Evolutionary conservation across 1,140 invertebrate species (phyloP).

Genomic region (Ridgeia piscesae): DNA sequence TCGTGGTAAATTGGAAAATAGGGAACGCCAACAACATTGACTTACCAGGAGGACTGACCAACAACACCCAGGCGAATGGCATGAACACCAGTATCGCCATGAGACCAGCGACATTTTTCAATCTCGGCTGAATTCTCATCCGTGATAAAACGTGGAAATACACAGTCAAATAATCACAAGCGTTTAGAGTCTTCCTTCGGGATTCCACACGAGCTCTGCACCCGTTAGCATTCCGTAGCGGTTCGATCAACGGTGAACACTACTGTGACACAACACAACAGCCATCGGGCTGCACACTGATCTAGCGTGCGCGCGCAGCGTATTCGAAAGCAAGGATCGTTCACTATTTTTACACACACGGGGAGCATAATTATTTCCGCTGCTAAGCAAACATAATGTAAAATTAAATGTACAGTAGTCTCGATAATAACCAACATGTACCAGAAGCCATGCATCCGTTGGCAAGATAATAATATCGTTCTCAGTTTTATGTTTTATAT

Average conservation of each 20-base stretch:
- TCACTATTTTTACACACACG: neutral
- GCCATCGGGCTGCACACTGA: neutral
- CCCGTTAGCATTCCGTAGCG: neutral
- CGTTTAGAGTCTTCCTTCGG: neutral
- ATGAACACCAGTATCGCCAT: slow-evolving; percentile 13
- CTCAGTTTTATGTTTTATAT: too few species aligned
- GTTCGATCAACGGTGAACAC: neutral
- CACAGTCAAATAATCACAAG: neutral
- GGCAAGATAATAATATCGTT: too few species aligned
- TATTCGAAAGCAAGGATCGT: neutral
- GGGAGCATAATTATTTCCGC: too few species aligned
- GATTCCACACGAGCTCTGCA: neutral
- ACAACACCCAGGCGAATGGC: slow-evolving; percentile 27
- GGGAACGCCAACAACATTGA: neutral
- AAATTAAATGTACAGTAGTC: too few species aligned
- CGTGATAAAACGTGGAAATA: neutral
- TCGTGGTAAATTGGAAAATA: neutral
- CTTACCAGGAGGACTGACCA: slow-evolving; percentile 31
- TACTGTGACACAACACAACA: neutral
- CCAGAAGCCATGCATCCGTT: too few species aligned
- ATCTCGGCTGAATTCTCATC: slow-evolving; percentile 14
- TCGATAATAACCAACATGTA: too few species aligned
- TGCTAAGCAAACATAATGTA: too few species aligned
- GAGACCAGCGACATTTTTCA: slow-evolving; percentile 13
- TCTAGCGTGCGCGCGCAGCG: neutral